Base-by-base conservation (phyloP, 2,888 invertebrate species). In the Papilio gigon region DNA sequence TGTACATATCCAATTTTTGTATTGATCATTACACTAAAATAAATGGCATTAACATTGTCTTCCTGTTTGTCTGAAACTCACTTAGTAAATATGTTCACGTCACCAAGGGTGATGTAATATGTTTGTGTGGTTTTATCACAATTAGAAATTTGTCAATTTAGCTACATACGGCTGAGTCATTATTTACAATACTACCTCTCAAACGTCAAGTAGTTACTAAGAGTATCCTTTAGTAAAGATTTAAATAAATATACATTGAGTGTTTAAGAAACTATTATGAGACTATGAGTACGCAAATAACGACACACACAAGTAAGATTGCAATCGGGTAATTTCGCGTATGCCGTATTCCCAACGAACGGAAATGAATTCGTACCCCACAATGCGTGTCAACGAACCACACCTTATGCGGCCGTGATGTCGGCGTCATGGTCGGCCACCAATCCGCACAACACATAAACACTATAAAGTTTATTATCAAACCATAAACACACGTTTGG, bases 281-380 rank as follows among this genome's bases (percentile, higher is more conserved):
- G 0, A 12, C 12, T 37, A 12, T 3, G 37, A 37, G 11, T 12
- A 11, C n/a, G 12, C 12, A 37, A 9, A 37, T 12, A 12, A 47
- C 44, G 17, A 44, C n/a, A 44, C 8, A 44, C 3, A 47, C 20
- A 22, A 17, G 20, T 50, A 22, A 27, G 30, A 25, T 56, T 3
- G 30, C 17, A 30, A 30, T 56, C 30, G n/a, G 30, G 6, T 30
- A 56, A 30, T 56, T 30, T 56, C 30, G 53, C 53, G 17, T 30
- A 56, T 30, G 17, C 30, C 30, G 14, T n/a, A 9, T 30, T 53
- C 14, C 53, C 17, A 50, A 25, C 42, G 22, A 25, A 42, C 44
- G n/a, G 30, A 30, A 68, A 14, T 50, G 20, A 63, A 60, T 40
- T 68, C 30, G 61, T 59, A 53, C 63, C 14, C 65, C 53, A 53